These are phyloP conservation scores for Proctacanthus coquilletti DNA, from an alignment of 1,140 invertebrate species.

Conservation along the genomic window DNA sequence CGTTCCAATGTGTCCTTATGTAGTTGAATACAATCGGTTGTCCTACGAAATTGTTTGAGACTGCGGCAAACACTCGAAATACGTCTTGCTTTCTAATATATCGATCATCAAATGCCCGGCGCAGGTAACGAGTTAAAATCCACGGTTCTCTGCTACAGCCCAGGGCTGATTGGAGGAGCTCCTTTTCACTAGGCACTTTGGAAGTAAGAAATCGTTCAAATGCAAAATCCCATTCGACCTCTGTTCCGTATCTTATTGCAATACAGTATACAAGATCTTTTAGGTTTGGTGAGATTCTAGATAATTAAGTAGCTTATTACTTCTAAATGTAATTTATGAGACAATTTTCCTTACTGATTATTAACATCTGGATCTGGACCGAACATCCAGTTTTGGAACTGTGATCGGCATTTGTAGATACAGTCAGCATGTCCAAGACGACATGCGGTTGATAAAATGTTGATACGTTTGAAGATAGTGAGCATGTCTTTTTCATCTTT, in stretches of 20 bases:
- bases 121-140: constrained; percentile 58
- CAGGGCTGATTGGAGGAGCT: constrained; percentile 53
- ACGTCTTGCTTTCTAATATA: constrained; percentile 69
- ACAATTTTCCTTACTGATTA: constrained; percentile 67
- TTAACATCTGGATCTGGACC: constrained; percentile 47
- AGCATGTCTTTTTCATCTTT: constrained; percentile 40
- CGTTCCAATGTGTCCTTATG: constrained; percentile 53
- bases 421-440: constrained; percentile 51
- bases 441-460: constrained; percentile 52
- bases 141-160: constrained; percentile 63
- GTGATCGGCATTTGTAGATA: constrained; percentile 43
- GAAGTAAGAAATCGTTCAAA: constrained; percentile 57
- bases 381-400: constrained; percentile 55
- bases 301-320: constrained; percentile 8
- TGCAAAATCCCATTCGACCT: constrained; percentile 71
- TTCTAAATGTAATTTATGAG: neutral
- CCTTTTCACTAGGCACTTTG: constrained; percentile 60
- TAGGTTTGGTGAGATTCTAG: constrained; percentile 65
- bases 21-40: constrained; percentile 59
- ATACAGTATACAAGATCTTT: constrained; percentile 69
- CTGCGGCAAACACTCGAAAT: constrained; percentile 50
- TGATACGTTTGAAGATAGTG: constrained; percentile 47
- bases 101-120: constrained; percentile 51
- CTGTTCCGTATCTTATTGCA: constrained; percentile 61
- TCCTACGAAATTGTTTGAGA: constrained; percentile 53